Evolutionary conservation across 1,140 invertebrate species (phyloP).

Genomic region (Pogonomyrmex barbatus): DNA sequence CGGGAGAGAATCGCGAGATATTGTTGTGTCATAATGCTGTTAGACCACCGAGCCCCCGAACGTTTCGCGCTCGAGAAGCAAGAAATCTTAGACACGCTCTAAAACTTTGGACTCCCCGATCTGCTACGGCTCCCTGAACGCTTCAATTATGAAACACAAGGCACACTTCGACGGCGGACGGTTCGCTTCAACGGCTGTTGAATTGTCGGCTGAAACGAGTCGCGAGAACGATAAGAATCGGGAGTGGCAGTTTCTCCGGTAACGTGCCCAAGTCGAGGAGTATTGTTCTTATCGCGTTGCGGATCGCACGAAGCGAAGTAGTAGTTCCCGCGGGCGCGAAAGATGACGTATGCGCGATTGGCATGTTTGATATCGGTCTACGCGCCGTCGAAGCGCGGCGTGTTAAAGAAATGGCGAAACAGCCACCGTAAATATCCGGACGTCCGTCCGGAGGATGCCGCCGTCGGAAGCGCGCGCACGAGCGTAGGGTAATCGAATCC

Average conservation of each 20-base stretch:
- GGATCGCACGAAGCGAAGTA: constrained; percentile 20
- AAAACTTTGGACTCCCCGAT: constrained; percentile 5
- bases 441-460: neutral
- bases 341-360: constrained; percentile 52
- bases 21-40: neutral
- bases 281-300: constrained; percentile 48
- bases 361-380: constrained; percentile 33
- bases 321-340: neutral
- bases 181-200: neutral
- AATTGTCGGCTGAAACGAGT: constrained; percentile 31
- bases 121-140: neutral
- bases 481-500: constrained; percentile 34
- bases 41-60: neutral
- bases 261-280: constrained; percentile 43
- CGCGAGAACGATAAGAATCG: constrained; percentile 49
- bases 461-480: constrained; percentile 10
- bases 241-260: constrained; percentile 40
- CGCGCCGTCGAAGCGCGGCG: neutral
- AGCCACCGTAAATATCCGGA: neutral
- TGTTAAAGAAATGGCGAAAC: constrained; percentile 22
- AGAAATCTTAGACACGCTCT: neutral
- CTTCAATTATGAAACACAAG: constrained; percentile 35
- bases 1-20: neutral
- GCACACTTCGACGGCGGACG: neutral
- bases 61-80: constrained; percentile 1